Evolutionary conservation across 2,888 invertebrate genomes (phyloP), one percentile per base, ranked within the genome.

Genomic region (Diloba caeruleocephala): DNA sequence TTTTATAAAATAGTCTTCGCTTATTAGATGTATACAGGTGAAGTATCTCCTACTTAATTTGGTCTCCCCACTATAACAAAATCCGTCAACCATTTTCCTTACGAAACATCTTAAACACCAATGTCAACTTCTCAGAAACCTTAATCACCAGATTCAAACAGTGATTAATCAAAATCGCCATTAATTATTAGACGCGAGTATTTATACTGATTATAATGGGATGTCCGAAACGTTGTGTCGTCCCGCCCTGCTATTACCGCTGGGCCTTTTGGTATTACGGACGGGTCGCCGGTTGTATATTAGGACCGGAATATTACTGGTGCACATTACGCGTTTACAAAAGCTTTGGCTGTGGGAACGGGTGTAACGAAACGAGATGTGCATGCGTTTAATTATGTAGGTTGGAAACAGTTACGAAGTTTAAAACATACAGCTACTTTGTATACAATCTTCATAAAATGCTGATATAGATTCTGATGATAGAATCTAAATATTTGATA

Each of bases 161-260:
- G 66, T 64, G 58, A 71, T 71, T 71, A 72, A 71, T 71, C 71
- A 71, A 72, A 71, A 72, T 63, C 65, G 65, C 62, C 61, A 67
- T 63, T 69, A 69, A 65, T 71, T 72, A 65, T 72, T 71, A 71
- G 69, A 71, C 53, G 48, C 19, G 64, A 69, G 70, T 68, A 71
- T 71, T 71, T 72, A 71, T 69, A 69, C 73, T 69, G 70, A 71
- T 71, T 71, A 71, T 69, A 61, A 69, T 71, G 73, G 69, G 73
- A 72, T 56, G 71, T 57, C 58, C 71, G 28, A 60, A 70, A 68
- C 37, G 51, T 34, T 36, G 65, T 58, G 70, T 60, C 34, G 70
- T 54, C 73, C 71, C 71, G 71, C 71, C 71, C 73, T 38, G 42
- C 70, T 54, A 70, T 71, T 69, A 71, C 50, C 14, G 53, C 39